Evolutionary conservation across 2,888 invertebrate genomes (phyloP), one percentile per base, ranked within the genome.

Genomic region (Boloria euphrosyne): DNA sequence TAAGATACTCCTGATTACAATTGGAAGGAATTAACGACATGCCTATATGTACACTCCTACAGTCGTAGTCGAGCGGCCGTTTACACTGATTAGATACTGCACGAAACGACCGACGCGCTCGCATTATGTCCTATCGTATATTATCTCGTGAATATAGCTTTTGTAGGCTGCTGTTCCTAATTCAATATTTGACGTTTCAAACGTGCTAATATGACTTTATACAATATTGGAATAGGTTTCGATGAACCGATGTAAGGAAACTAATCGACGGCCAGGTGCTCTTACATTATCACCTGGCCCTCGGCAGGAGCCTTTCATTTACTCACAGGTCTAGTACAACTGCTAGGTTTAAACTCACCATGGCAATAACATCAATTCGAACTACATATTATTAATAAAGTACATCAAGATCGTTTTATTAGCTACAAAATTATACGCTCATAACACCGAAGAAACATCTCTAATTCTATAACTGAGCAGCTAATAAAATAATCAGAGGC

Each of bases 11-110:
- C 83, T 81, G 84, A 84, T 84, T 84, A 83, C 80, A 81, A 82
- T 83, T 85, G 85, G 85, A 88, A 89, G 86, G 87, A 89, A 86
- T 87, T 84, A 86, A 86, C 85, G 86, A 85, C 86, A 85, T 86
- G 86, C 83, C 80, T 84, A 83, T 86, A 85, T 87, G 83, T 85
- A 85, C 85, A 86, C 80, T 78, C 80, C 79, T 79, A 76, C 80
- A 80, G 82, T 82, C 60, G 68, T 70, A 52, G 70, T 63, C 52
- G 63, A 64, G 68, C 65, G 68, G 65, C 70, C 65, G 63, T 63
- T 52, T 43, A 69, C 69, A 63, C 55, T 58, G 58, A 65, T 65
- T 54, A 61, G 67, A 65, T 62, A 63, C 60, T 52, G 65, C 50
- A 54, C 62, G 31, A 16, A 62, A 63, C 68, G 63, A 68, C 68